These are phyloP conservation scores for Meles meles DNA, from an alignment of 2,113 vertebrate genomes.

Conservation along the genomic window DNA sequence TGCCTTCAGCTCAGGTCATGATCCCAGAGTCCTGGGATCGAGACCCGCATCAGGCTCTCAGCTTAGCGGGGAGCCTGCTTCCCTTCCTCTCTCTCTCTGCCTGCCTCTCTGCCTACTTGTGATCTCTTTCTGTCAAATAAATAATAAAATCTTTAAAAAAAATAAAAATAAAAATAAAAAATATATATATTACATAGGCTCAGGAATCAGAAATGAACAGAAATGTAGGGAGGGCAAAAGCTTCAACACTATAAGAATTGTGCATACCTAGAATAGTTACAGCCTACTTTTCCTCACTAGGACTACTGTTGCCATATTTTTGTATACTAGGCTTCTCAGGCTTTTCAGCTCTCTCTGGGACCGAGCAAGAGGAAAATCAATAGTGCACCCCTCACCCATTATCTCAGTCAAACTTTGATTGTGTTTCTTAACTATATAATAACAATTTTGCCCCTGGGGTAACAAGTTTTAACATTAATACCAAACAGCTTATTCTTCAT, in stretches of 20 bases:
- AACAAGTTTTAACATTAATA: not conserved
- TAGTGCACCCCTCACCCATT: not conserved
- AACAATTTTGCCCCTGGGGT: not conserved
- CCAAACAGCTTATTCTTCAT: not conserved
- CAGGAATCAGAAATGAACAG: not conserved
- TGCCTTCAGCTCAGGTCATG: too few relatives aligned
- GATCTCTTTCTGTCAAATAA: too few relatives aligned
- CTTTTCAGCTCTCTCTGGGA: not conserved
- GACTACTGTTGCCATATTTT: not conserved
- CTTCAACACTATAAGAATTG: not conserved
- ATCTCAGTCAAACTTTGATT: not conserved
- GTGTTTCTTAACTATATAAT: not conserved
- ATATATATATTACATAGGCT: not conserved
- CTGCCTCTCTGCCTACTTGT: too few relatives aligned
- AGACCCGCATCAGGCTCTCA: too few relatives aligned
- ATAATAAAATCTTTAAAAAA: too few relatives aligned
- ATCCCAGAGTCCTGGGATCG: too few relatives aligned
- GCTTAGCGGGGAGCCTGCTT: too few relatives aligned
- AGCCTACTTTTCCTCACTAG: not conserved
- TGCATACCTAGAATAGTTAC: not conserved
- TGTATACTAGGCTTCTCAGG: not conserved
- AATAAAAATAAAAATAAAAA: too few relatives aligned
- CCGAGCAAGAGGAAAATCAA: not conserved
- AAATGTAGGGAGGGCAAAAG: not conserved
- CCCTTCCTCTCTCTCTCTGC: too few relatives aligned